A percentile compares a stretch with the other conserved stretches of the same genome.
Conservation (phyloP, 2,888 invertebrate species). For the Scelioninae gen. 2 region DNA sequence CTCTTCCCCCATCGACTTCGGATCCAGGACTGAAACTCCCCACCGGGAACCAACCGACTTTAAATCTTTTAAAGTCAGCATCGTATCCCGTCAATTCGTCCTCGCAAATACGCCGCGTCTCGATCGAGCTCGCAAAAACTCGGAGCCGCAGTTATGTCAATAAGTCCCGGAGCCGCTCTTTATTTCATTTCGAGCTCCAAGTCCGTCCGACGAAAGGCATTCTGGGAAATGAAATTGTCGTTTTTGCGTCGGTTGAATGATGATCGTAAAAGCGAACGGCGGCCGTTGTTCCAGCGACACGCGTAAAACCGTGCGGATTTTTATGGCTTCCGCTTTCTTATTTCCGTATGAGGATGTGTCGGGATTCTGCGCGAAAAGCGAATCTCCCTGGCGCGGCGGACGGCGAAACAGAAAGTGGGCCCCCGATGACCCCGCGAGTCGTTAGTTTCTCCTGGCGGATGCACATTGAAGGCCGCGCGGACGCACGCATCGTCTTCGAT, state of each 20-base stretch:
- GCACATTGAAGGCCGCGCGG: conserved; percentile 52
- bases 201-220: conserved; percentile 6
- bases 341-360: conserved; percentile 55
- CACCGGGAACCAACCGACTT: too few species aligned
- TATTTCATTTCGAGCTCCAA: conserved; percentile 14
- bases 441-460: conserved; percentile 55
- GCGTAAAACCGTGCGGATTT: conserved; percentile 38
- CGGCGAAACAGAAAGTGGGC: conserved; percentile 60
- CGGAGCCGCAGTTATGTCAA: conserved; percentile 25
- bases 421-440: conserved; percentile 53
- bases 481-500: conserved; percentile 26
- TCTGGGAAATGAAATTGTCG: conserved; percentile 43
- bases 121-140: too few species aligned
- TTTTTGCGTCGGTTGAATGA: conserved; percentile 37
- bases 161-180: not conserved
- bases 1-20: too few species aligned
- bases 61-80: too few species aligned
- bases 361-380: conserved; percentile 33
- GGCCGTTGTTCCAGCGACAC: conserved; percentile 48
- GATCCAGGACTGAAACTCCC: too few species aligned
- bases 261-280: conserved; percentile 42
- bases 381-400: conserved; percentile 28
- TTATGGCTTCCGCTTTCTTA: conserved; percentile 59
- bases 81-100: too few species aligned
- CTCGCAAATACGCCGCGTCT: too few species aligned